phyloP scores from a whole-genome alignment of 1,140 invertebrate genomes.

The Bombus terrestris region DNA sequence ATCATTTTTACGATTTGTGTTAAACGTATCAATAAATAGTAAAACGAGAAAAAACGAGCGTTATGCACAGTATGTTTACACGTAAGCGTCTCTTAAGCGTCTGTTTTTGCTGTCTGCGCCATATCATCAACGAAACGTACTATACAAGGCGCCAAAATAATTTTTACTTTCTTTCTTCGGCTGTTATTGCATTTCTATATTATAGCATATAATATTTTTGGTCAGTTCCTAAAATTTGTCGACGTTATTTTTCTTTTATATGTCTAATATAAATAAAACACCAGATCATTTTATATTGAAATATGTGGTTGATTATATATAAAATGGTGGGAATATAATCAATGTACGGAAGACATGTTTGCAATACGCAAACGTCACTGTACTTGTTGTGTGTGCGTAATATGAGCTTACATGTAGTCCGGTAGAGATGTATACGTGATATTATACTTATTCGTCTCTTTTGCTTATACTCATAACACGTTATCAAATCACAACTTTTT shows the following conservation, averaged over 20 bases:
- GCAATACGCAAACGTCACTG: constrained; percentile 59
- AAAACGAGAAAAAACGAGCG: constrained; percentile 10
- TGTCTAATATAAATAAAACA: constrained; percentile 4
- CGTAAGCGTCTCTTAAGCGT: constrained; percentile 68
- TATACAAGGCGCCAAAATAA: constrained; percentile 40
- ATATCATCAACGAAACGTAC: constrained; percentile 39
- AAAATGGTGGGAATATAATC: constrained; percentile 71
- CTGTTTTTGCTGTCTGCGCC: constrained; percentile 53
- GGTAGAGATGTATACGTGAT: constrained; percentile 30
- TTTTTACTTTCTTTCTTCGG: neutral
- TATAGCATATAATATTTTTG: neutral
- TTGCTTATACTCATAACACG: constrained; percentile 24
- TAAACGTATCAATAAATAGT: neutral
- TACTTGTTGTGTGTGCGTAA: constrained; percentile 47
- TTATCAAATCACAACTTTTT: constrained; percentile 36
- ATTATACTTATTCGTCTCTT: constrained; percentile 43
- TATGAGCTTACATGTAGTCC: constrained; percentile 43
- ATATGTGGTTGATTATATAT: constrained; percentile 29
- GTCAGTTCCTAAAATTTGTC: constrained; percentile 35
- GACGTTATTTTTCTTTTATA: neutral
- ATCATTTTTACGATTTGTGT: neutral
- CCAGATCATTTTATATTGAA: constrained; percentile 14
- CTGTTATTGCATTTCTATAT: neutral
- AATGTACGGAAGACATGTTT: constrained; percentile 64
- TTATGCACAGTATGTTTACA: constrained; percentile 64